Percentiles rank a stretch among this genome's conserved stretches.
phyloP scores from a whole-genome alignment of 2,113 vertebrate genomes.

The Leucopsar rothschildi region DNA sequence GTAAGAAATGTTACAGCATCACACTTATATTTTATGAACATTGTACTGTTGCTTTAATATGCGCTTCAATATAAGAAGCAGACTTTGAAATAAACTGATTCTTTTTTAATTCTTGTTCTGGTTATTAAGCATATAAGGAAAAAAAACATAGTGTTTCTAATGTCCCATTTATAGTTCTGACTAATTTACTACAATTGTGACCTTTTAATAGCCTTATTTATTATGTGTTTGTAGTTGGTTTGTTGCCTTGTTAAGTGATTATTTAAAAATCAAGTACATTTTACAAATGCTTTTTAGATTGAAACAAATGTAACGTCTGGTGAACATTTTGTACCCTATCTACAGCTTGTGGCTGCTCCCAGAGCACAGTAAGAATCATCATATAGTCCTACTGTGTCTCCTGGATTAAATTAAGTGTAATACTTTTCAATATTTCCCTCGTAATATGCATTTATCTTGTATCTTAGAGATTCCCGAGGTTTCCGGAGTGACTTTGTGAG shows the following conservation, averaged over 20 bases:
- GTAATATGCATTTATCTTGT: slow-evolving; percentile 66
- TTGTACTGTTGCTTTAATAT: slow-evolving; percentile 99
- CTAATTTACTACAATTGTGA: slow-evolving; percentile 71
- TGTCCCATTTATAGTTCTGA: slow-evolving; percentile 71
- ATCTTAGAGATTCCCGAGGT: slow-evolving; percentile 6
- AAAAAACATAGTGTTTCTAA: slow-evolving; percentile 60
- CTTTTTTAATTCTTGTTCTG: slow-evolving; percentile 82
- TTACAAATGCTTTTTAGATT: slow-evolving; percentile 66
- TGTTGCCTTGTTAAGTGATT: slow-evolving; percentile 71
- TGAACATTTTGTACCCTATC: slow-evolving; percentile 65
- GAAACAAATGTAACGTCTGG: slow-evolving; percentile 62
- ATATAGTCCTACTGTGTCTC: slow-evolving; percentile 6
- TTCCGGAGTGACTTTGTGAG: background rate
- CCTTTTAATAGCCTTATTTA: slow-evolving; percentile 75
- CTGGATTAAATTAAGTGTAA: slow-evolving; percentile 57
- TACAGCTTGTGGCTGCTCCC: slow-evolving; percentile 57
- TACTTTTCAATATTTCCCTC: slow-evolving; percentile 55
- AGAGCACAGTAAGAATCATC: background rate
- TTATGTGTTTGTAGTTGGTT: slow-evolving; percentile 68
- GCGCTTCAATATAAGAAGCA: slow-evolving; percentile 99
- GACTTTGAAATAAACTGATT: slow-evolving; percentile 97
- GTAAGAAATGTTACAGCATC: slow-evolving; percentile 97
- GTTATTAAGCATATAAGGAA: slow-evolving; percentile 74
- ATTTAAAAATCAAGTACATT: slow-evolving; percentile 72
- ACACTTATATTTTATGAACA: slow-evolving; percentile 99